These are phyloP conservation scores for Chunga burmeisteri DNA, from an alignment of 2,113 vertebrate species.

Conservation along the genomic window DNA sequence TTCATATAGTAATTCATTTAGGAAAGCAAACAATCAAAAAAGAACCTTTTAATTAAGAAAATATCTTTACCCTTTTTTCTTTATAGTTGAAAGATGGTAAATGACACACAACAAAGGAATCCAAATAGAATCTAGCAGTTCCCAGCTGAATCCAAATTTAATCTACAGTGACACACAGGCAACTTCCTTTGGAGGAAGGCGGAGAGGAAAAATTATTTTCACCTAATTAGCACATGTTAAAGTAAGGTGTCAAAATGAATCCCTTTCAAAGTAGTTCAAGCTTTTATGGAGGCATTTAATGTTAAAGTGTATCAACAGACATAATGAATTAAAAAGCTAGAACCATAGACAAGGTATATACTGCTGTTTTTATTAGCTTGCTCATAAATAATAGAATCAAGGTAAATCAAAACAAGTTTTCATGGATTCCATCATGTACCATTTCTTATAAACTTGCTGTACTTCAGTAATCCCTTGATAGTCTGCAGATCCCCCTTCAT, in stretches of 20 bases:
- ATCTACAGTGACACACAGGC: not conserved
- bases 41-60: not conserved
- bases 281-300: not conserved
- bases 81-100: not conserved
- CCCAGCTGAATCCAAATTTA: not conserved
- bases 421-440: not conserved
- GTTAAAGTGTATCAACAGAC: not conserved
- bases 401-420: not conserved
- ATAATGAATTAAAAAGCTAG: not conserved
- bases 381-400: not conserved
- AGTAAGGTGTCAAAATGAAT: not conserved
- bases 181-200: not conserved
- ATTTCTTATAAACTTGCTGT: not conserved
- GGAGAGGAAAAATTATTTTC: not conserved
- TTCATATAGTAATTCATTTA: not conserved
- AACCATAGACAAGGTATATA: not conserved
- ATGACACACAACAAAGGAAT: not conserved
- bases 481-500: not conserved
- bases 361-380: not conserved
- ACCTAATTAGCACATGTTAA: not conserved
- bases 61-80: not conserved
- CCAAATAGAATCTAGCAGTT: not conserved
- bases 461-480: not conserved
- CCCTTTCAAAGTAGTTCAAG: not conserved
- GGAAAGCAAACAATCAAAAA: not conserved